Evolutionary conservation across 2,797 vertebrate genomes (phyloP).

Genomic region (Oryzias dopingdopingensis): DNA sequence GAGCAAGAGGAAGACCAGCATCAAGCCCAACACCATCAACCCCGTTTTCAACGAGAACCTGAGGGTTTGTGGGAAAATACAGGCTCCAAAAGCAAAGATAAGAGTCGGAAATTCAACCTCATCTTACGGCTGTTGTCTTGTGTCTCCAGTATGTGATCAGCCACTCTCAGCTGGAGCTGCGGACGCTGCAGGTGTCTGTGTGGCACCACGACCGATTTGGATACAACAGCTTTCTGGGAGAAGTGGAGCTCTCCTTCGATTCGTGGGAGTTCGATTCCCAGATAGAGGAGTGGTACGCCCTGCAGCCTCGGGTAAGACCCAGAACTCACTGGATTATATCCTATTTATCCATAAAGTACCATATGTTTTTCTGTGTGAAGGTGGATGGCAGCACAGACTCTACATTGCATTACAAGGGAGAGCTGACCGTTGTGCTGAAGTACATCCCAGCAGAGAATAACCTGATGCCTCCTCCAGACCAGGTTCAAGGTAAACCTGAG

Average conservation of each 20-base stretch:
- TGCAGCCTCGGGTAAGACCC: slow-evolving; percentile 88
- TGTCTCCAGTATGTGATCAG: slow-evolving; percentile 90
- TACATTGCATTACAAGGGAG: slow-evolving; percentile 93
- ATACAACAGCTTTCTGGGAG: slow-evolving; percentile 93
- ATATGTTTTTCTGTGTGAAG: slow-evolving; percentile 59
- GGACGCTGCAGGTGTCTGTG: slow-evolving; percentile 92
- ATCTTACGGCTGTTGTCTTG: slow-evolving; percentile 9
- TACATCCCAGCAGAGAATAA: slow-evolving; percentile 92
- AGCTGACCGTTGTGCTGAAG: slow-evolving; percentile 89
- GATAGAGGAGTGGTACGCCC: slow-evolving; percentile 87
- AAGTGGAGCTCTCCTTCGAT: slow-evolving; percentile 94
- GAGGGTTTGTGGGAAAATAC: slow-evolving; percentile 78
- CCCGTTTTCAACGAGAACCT: slow-evolving; percentile 93
- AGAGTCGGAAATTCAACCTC: not conserved
- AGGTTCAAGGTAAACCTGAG: slow-evolving; percentile 83
- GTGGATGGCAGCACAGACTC: slow-evolving; percentile 78
- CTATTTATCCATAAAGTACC: not conserved
- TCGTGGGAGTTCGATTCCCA: slow-evolving; percentile 93
- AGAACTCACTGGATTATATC: not conserved
- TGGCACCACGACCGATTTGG: slow-evolving; percentile 98
- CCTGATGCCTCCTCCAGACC: slow-evolving; percentile 81
- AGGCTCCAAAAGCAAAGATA: not conserved
- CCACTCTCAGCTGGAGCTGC: slow-evolving; percentile 93
- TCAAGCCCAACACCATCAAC: slow-evolving; percentile 88
- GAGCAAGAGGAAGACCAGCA: slow-evolving; percentile 95